A percentile compares a stretch with the other conserved stretches of the same genome.
phyloP scores from a whole-genome alignment of 2,888 invertebrate species.

The Pemphredon lugubris region DNA sequence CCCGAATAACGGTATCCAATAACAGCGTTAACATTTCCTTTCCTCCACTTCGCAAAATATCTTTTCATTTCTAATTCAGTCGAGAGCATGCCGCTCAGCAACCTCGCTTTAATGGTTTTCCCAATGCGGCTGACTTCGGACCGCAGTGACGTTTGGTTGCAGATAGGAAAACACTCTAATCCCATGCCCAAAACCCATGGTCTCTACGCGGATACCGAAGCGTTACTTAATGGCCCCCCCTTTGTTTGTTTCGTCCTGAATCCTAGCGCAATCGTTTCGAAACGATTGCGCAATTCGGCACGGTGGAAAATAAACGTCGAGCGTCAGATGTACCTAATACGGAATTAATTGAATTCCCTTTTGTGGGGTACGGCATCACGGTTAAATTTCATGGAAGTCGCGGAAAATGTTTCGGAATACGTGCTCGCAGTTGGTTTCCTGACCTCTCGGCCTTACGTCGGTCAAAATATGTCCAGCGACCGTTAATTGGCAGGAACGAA shows the following conservation, averaged over 20 bases:
- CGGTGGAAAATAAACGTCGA: constrained; percentile 7
- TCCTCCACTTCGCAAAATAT: too few relatives aligned
- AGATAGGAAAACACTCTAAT: too few relatives aligned
- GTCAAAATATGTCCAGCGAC: constrained; percentile 58
- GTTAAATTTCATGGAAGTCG: constrained; percentile 13
- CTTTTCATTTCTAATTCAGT: too few relatives aligned
- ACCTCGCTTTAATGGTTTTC: too few relatives aligned
- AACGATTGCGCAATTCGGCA: constrained; percentile 27
- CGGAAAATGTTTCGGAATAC: constrained; percentile 20
- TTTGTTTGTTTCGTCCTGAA: constrained; percentile 32
- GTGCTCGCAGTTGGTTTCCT: constrained; percentile 16
- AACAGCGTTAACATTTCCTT: too few relatives aligned
- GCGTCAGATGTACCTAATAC: constrained; percentile 11
- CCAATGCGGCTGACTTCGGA: too few relatives aligned
- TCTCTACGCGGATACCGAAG: too few relatives aligned
- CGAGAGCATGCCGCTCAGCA: too few relatives aligned
- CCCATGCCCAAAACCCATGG: too few relatives aligned
- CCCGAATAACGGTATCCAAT: too few relatives aligned
- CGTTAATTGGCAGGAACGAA: constrained; percentile 67
- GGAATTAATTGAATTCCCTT: constrained; percentile 22
- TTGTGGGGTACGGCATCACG: constrained; percentile 1
- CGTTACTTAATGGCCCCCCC: constrained; percentile 18
- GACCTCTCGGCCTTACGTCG: constrained; percentile 35
- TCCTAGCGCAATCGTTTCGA: constrained; percentile 23
- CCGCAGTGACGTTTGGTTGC: too few relatives aligned